Evolutionary conservation across 92 coral and sea anemone genomes (phyloP), one percentile per base, ranked within the genome.

Genomic region (Phenganax subtilis): DNA sequence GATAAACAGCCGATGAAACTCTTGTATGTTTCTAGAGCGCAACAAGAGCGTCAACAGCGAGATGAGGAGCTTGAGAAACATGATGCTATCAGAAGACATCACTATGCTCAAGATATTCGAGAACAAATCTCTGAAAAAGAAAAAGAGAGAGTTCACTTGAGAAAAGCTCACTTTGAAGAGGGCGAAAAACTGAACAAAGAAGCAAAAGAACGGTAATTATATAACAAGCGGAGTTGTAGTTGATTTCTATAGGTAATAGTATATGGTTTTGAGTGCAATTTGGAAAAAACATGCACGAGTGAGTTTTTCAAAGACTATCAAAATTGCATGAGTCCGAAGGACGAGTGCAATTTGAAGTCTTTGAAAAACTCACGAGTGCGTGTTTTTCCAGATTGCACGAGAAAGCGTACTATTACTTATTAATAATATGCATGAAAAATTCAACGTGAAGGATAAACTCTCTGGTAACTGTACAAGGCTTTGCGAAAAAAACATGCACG

Each of bases 61-160:
- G 98, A 94, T 80, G 98, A 94, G 72, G 90, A 90, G 20, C 80
- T 91, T 60, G 93, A 92, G 37, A 78, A 77, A 31, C 85, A 92
- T 5, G 87, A 90, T 54, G 90, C 88, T 6, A 84, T 88, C 57
- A 89, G 92, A 8, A 90, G 98, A 28, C 98, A 94, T 68, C 98
- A 92, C 51, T 92, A 92, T 82, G 97, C 97, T 0, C 94, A 92
- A 14, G 97, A 94, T 54, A 97, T 94, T 29, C 89, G 98, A 30
- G 90, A 75, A 54, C 98, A 94, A 86, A 92, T 94, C 54, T 87
- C 94, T 25, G 98, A 94, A 82, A 94, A 94, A 76, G 98, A 94
- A 82, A 94, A 94, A 75, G 97, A 91, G 6, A 80, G 92, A 62
- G 47, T 86, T 47, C 90, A 89, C 15, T 90, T 91, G 47, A 88